Evolutionary conservation across 1,140 invertebrate species (phyloP).

Genomic region (Alviniconcha marisindica): DNA sequence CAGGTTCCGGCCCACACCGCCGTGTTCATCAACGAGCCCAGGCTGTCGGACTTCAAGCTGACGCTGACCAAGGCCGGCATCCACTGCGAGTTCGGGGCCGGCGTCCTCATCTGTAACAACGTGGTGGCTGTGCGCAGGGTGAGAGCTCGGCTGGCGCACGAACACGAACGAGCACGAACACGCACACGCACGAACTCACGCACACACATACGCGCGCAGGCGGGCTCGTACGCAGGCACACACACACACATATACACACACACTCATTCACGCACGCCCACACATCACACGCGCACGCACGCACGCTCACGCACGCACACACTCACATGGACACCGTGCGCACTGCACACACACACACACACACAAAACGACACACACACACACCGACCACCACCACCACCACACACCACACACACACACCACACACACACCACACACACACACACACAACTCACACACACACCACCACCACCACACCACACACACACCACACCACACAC

Average conservation of each 20-base stretch:
- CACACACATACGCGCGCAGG: neutral
- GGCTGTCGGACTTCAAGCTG: constrained; percentile 97
- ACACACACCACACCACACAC: too few species aligned
- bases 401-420: too few species aligned
- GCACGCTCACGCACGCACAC: too few species aligned
- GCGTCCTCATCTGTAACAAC: constrained; percentile 96
- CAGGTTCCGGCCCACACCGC: constrained; percentile 85
- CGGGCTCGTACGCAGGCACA: neutral
- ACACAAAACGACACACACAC: too few species aligned
- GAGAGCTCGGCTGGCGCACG: constrained; percentile 67
- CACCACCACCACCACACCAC: too few species aligned
- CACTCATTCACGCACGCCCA: constrained; percentile 2
- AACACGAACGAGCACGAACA: neutral
- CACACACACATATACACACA: constrained; percentile 11
- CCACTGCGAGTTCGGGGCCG: constrained; percentile 93
- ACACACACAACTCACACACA: too few species aligned
- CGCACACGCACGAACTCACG: constrained; percentile 3
- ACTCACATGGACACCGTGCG: too few species aligned
- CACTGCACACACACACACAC: too few species aligned
- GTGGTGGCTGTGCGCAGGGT: constrained; percentile 92
- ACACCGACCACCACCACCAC: too few species aligned
- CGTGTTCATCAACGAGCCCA: constrained; percentile 96
- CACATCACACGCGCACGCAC: too few species aligned
- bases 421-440: too few species aligned
- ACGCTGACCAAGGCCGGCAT: constrained; percentile 93